phyloP scores from a whole-genome alignment of 2,888 invertebrate species.

The Myopa tessellatipennis region DNA sequence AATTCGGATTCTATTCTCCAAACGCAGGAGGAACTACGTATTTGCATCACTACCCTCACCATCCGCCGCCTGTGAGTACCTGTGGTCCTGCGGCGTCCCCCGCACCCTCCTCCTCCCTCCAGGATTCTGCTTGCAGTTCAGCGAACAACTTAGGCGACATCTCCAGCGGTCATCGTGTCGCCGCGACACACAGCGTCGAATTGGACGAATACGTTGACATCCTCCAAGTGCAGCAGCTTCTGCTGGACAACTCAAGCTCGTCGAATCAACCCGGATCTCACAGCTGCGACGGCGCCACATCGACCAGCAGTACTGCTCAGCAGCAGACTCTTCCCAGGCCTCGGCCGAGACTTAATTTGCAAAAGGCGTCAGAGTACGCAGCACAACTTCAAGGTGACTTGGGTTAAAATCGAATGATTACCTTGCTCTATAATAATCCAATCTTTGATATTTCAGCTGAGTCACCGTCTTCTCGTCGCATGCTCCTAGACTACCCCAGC shows the following conservation, averaged over 20 bases:
- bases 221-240: constrained; percentile 81
- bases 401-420: background rate
- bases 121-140: constrained; percentile 26
- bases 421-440: background rate
- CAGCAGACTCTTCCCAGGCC: constrained; percentile 55
- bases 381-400: constrained; percentile 66
- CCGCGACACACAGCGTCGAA: constrained; percentile 51
- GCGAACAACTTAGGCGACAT: constrained; percentile 31
- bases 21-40: constrained; percentile 47
- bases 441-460: constrained; percentile 59
- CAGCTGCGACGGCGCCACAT: constrained; percentile 45
- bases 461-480: constrained; percentile 68
- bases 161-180: constrained; percentile 27
- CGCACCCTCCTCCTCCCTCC: constrained; percentile 22
- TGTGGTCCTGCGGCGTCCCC: constrained; percentile 37
- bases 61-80: constrained; percentile 45
- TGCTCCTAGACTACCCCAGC: constrained; percentile 67
- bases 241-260: constrained; percentile 71
- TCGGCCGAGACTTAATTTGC: constrained; percentile 66
- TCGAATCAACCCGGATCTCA: constrained; percentile 47
- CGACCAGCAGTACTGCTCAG: constrained; percentile 31
- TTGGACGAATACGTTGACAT: constrained; percentile 86
- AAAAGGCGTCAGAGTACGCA: constrained; percentile 67
- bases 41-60: constrained; percentile 51
- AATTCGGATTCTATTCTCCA: constrained; percentile 54